Conservation (phyloP, 2,888 invertebrate genomes). For the Andrena marginata region DNA sequence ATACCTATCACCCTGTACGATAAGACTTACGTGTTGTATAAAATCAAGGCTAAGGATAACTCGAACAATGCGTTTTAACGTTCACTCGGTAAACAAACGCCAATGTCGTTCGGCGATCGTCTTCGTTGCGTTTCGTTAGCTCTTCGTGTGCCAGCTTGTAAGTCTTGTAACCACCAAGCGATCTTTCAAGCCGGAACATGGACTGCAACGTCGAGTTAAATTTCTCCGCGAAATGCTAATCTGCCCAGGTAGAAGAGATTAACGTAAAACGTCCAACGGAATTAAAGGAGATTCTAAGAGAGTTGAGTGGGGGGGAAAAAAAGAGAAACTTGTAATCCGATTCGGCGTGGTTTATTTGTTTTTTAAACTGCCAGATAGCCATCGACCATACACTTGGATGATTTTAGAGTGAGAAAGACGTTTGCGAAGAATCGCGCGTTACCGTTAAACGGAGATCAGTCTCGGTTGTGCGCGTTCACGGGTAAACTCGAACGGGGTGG, state of each 20-base stretch:
- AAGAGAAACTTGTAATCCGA: not conserved
- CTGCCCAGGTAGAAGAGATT: not conserved
- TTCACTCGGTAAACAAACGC: conserved; percentile 29
- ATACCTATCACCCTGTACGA: not conserved
- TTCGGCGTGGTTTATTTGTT: not conserved
- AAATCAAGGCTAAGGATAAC: conserved; percentile 32
- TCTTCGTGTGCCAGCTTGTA: not conserved
- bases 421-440: not conserved
- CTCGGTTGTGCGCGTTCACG: conserved; percentile 3
- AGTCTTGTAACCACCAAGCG: not conserved
- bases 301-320: not conserved
- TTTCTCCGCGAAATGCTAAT: not conserved
- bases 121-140: conserved; percentile 7
- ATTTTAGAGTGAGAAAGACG: not conserved
- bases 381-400: not conserved
- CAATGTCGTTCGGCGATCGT: conserved; percentile 38
- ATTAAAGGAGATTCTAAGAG: conserved; percentile 2
- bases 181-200: not conserved
- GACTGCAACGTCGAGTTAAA: not conserved
- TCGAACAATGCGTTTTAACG: conserved; percentile 30
- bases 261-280: not conserved
- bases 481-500: not conserved
- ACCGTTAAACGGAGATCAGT: conserved; percentile 10
- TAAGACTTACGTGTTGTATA: conserved; percentile 7
- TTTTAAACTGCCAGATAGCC: not conserved